Percentiles rank a stretch among this genome's conserved stretches.
phyloP scores from a whole-genome alignment of 1,140 invertebrate species.

The Helicoverpa zea region DNA sequence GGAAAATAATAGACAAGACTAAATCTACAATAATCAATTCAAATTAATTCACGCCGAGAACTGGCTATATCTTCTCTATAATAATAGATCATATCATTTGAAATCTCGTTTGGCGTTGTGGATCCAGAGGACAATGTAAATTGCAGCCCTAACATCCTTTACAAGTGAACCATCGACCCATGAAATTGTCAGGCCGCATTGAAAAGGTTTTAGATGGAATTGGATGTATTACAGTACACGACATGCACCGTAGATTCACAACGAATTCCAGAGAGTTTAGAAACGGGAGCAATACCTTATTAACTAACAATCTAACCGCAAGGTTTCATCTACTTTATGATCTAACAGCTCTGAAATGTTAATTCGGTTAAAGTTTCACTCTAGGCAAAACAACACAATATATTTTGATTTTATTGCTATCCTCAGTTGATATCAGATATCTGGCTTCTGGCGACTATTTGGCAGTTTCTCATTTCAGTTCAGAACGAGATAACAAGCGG shows the following conservation, averaged over 20 bases:
- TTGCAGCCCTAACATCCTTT: conserved; percentile 20
- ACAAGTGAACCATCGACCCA: conserved; percentile 38
- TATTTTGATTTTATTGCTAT: conserved; percentile 21
- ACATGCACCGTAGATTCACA: conserved; percentile 3
- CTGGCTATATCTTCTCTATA: background rate
- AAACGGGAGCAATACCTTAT: conserved; percentile 8
- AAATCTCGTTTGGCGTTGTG: conserved; percentile 14
- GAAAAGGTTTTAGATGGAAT: conserved; percentile 40
- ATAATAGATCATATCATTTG: conserved; percentile 22
- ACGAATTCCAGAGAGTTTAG: background rate
- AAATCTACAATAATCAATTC: background rate
- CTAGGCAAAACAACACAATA: background rate
- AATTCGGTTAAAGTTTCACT: background rate
- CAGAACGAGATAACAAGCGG: conserved; percentile 60
- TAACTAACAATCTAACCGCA: background rate
- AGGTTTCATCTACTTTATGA: background rate
- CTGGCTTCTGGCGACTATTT: conserved; percentile 37
- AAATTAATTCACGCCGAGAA: background rate
- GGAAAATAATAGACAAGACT: background rate
- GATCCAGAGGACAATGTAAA: conserved; percentile 37
- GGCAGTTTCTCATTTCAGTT: conserved; percentile 45
- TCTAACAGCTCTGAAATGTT: background rate
- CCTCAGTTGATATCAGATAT: conserved; percentile 16
- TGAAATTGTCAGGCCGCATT: conserved; percentile 27
- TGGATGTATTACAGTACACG: conserved; percentile 2